phyloP scores from a whole-genome alignment of 2,113 vertebrate species.

The Tetrax tetrax region DNA sequence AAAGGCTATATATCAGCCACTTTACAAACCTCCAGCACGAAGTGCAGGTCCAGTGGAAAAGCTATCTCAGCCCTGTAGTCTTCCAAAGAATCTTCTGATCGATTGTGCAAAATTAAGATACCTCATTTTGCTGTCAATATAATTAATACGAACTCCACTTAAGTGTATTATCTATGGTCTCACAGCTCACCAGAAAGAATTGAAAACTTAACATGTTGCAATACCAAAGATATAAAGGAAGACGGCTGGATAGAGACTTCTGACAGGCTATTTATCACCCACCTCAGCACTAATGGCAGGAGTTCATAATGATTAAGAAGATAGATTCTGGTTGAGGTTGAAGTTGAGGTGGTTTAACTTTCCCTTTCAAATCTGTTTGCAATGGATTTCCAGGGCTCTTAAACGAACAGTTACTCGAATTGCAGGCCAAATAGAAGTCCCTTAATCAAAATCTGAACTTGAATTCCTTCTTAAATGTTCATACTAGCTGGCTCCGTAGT shows the following conservation, averaged over 20 bases:
- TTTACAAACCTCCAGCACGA: background rate
- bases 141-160: constrained; percentile 35
- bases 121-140: constrained; percentile 49
- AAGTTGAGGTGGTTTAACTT: constrained; percentile 21
- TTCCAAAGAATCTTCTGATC: constrained; percentile 19
- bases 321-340: background rate
- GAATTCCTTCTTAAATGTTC: background rate
- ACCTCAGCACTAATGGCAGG: background rate
- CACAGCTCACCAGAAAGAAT: background rate
- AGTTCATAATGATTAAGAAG: constrained; percentile 26
- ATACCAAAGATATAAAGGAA: background rate
- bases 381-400: background rate
- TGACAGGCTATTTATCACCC: background rate
- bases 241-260: background rate
- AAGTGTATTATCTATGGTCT: background rate
- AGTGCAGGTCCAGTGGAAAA: background rate
- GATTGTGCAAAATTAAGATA: constrained; percentile 23
- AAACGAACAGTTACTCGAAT: background rate
- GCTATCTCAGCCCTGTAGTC: background rate
- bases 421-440: background rate
- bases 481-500: background rate
- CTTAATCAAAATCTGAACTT: constrained; percentile 17
- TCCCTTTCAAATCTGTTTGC: background rate
- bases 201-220: background rate
- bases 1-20: background rate